Base-by-base conservation (phyloP, 2,113 vertebrate genomes). In the Odocoileus virginianus region DNA sequence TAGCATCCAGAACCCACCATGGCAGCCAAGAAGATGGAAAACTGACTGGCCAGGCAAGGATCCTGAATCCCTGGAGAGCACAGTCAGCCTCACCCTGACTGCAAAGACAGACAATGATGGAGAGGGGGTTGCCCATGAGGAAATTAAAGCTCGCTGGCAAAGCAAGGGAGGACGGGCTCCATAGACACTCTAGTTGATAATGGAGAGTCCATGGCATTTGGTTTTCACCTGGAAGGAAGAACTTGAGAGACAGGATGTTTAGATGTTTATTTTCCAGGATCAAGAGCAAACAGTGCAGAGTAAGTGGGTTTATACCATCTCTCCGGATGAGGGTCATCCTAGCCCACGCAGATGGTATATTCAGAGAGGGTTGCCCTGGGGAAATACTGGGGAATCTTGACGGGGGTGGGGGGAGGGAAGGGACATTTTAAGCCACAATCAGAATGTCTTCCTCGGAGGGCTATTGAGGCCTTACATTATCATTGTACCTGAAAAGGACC, bases 171-270 rank as follows among this genome's bases (percentile, higher is more conserved):
- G 3, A 16, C 0, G 0, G n/a, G 9, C 6, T 83, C 58, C 7
- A 16, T 1, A 3, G 40, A 25, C 12, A 5, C 23, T 13, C 33
- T 4, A 5, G 54, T 1, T 11, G 9, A 28, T 21, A 28, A 52
- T 0, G 1, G 1, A 13, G 7, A 71, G 50, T 16, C 21, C 19
- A 1, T 7, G 5, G 1, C 50, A 25, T 5, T 27, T 52, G 30
- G 45, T 36, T 92, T 83, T 76, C 47, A 79, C 7, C 14, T 45
- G 52, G 10, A 67, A 87, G 55, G 17, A 61, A 57, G 10, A 25
- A 12, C 1, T 5, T 4, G 17, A 30, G 13, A n/a, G 3, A 40
- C 25, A 36, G 7, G 40, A 21, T 11, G 5, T 50, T 71, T 64
- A 36, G 58, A 33, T 17, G 40, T 25, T 89, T 81, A 33, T 45